Percentiles rank a stretch among this genome's conserved stretches.
These are phyloP conservation scores for Rostratula benghalensis DNA, from an alignment of 2,113 vertebrate species.

Conservation along the genomic window DNA sequence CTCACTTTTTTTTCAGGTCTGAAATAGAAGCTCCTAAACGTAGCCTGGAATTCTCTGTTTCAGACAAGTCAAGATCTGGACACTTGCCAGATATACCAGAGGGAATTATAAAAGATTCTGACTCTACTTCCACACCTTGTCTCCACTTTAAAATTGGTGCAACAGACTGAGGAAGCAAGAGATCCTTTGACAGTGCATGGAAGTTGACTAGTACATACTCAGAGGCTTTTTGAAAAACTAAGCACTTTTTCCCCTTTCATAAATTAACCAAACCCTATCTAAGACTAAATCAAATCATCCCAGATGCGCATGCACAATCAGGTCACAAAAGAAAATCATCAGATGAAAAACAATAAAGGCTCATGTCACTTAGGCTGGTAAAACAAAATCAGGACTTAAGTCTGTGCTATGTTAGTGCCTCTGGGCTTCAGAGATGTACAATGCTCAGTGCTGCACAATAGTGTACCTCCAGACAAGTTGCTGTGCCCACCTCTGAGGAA, in stretches of 20 bases:
- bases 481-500: background rate
- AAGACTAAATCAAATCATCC: background rate
- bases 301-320: background rate
- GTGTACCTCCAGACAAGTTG: background rate
- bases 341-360: background rate
- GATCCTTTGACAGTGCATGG: background rate
- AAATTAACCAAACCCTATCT: background rate
- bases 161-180: background rate
- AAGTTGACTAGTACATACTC: background rate
- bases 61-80: background rate
- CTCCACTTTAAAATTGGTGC: background rate
- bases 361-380: background rate
- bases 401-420: background rate
- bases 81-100: background rate
- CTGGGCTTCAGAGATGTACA: fast-evolving
- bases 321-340: background rate
- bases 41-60: background rate
- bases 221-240: background rate
- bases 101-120: background rate
- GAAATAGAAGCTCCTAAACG: background rate
- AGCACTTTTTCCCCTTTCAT: background rate
- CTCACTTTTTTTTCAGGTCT: background rate
- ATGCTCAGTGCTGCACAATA: background rate
- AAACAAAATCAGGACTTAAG: background rate
- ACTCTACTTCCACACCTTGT: background rate